Percentiles rank a stretch among this genome's conserved stretches.
Evolutionary conservation across 2,113 vertebrate species (phyloP).

Genomic region (Meles meles): DNA sequence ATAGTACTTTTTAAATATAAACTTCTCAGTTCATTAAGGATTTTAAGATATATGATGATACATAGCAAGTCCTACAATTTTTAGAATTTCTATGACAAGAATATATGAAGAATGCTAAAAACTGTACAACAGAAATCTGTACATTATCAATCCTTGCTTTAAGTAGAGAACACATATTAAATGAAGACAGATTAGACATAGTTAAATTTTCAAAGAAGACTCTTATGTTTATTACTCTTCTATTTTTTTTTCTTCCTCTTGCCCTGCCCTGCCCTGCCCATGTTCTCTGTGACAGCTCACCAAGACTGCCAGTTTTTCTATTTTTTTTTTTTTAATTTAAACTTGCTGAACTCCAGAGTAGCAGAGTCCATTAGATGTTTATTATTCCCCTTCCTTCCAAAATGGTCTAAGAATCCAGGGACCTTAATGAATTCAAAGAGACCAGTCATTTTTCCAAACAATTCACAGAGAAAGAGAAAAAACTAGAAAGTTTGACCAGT

Average conservation of each 20-base stretch:
- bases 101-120: neutral
- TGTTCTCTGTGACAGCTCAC: neutral
- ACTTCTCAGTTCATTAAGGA: neutral
- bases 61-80: neutral
- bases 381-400: neutral
- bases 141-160: neutral
- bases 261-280: neutral
- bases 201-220: conserved; percentile 1
- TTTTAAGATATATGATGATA: neutral
- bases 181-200: neutral
- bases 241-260: neutral
- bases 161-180: neutral
- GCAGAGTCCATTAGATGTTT: neutral
- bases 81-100: neutral
- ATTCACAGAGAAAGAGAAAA: neutral
- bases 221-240: neutral
- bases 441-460: conserved; percentile 8
- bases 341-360: neutral
- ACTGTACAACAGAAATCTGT: neutral
- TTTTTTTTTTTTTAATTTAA: neutral
- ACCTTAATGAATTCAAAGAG: neutral
- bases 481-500: neutral
- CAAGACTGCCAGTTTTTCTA: neutral
- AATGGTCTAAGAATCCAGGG: neutral
- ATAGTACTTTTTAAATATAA: conserved; percentile 20